A percentile compares a stretch with the other conserved stretches of the same genome.
phyloP scores from a whole-genome alignment of 2,797 vertebrate species.

The Furcifer pardalis region DNA sequence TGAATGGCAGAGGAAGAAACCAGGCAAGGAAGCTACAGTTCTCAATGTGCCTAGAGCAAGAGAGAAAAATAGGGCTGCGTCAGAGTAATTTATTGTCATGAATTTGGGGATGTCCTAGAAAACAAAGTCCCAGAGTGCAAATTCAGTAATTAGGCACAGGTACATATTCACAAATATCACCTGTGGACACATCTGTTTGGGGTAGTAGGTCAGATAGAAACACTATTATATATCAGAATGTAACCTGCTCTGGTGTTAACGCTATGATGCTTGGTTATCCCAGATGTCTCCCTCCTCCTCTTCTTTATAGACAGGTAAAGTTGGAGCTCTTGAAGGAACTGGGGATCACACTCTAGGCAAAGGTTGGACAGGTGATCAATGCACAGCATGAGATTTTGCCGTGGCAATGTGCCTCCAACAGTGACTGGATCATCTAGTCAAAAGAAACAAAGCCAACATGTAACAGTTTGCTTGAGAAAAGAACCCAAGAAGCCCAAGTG shows the following conservation, averaged over 20 bases:
- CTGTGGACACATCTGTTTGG: background rate
- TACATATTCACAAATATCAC: conserved; percentile 14
- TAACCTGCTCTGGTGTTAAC: conserved; percentile 82
- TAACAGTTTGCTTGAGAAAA: conserved; percentile 1
- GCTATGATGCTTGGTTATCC: conserved; percentile 81
- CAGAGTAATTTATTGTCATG: background rate
- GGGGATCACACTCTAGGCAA: conserved; percentile 88
- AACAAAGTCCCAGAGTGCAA: background rate
- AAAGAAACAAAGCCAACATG: conserved; percentile 70
- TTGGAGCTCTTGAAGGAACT: conserved; percentile 83
- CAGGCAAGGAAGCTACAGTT: conserved; percentile 1
- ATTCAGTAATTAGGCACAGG: conserved; percentile 15
- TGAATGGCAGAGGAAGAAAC: conserved; percentile 47
- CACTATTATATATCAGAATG: conserved; percentile 68
- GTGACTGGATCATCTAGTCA: conserved; percentile 91
- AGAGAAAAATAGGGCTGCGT: background rate
- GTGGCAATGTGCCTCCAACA: conserved; percentile 93
- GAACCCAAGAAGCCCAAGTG: background rate
- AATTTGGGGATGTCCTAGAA: background rate
- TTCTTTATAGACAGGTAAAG: conserved; percentile 83
- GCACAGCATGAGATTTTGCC: conserved; percentile 90
- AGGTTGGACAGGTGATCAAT: conserved; percentile 92
- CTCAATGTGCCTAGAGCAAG: conserved; percentile 37
- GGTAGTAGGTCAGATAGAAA: conserved; percentile 1
- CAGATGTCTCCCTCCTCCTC: conserved; percentile 81